These are phyloP conservation scores for Lerista edwardsae DNA, from an alignment of 2,797 vertebrate genomes.

Conservation along the genomic window DNA sequence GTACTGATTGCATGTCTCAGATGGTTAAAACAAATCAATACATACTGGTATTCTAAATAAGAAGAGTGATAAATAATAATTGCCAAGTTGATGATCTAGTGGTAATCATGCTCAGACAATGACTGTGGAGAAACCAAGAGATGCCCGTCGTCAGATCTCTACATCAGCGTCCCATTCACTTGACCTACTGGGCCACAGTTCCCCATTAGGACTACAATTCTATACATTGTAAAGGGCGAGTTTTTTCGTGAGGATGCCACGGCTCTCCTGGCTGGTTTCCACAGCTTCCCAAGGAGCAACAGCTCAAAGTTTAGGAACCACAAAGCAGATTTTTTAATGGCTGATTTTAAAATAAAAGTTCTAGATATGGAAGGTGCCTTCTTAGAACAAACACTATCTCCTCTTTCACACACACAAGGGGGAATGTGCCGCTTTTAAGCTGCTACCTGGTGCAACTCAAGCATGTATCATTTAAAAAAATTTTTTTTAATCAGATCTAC, in stretches of 20 bases:
- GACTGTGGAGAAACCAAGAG: not conserved
- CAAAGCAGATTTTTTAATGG: not conserved
- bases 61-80: no score
- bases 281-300: no score
- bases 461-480: not conserved
- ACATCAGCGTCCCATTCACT: not conserved
- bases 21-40: conserved; percentile 54
- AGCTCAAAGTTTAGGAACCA: not conserved
- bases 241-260: no score
- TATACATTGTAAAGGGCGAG: no score
- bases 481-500: not conserved
- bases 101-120: not conserved
- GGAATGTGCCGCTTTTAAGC: not conserved
- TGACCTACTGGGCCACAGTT: no score
- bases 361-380: not conserved
- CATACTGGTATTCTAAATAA: conserved; percentile 24
- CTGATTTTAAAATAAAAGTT: not conserved
- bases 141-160: not conserved
- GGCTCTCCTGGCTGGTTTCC: no score
- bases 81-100: conserved; percentile 32
- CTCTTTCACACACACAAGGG: not conserved
- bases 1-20: conserved; percentile 54
- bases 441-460: not conserved
- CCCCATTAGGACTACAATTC: no score
- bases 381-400: not conserved